Evolutionary conservation across 1,140 invertebrate genomes (phyloP), one percentile per base, ranked within the genome.

Genomic region (Drosophila seguyi): DNA sequence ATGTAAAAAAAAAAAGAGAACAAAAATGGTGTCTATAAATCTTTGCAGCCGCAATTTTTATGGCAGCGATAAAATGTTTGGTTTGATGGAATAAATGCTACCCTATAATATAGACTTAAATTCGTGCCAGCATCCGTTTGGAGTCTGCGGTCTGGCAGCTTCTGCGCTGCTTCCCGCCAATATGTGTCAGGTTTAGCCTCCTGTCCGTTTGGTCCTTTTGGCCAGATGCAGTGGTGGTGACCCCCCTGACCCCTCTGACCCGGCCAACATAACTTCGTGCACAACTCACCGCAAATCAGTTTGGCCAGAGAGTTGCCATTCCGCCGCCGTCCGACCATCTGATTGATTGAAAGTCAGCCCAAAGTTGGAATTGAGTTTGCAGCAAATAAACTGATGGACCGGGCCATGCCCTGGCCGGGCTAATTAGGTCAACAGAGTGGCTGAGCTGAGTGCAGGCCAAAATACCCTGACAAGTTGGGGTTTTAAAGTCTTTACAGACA

Each of bases 301-400:
- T 79, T 79, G 66, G 75, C 76, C 74, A 67, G 73, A 48, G 47
- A 39, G 34, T 27, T 38, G 25, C 41, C 50, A 27, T 22, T 31
- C 38, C 25, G 20, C 44, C 11, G 14, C 13, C n/a, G 25, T 31
- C 69, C 48, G 20, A 58, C 31, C 79, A 67, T 73, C 75, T 81
- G 79, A 81, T 81, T 81, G 79, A 81, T 81, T 81, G 79, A 71
- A 81, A 81, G 67, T 73, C 60, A 56, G 73, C 61, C 61, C 79
- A 65, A 76, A 81, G 74, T 76, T 76, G 78, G 72, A 58, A 63
- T 71, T 57, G 65, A 71, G 75, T 78, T 78, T 78, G 66, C 56
- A 60, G 62, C 42, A 50, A 65, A 67, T 41, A 67, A 67, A 52
- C 42, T 71, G 68, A 72, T 73, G 44, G 69, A 73, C 53, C 42